Evolutionary conservation across 2,113 vertebrate species (phyloP).

Genomic region (Mobula birostris): DNA sequence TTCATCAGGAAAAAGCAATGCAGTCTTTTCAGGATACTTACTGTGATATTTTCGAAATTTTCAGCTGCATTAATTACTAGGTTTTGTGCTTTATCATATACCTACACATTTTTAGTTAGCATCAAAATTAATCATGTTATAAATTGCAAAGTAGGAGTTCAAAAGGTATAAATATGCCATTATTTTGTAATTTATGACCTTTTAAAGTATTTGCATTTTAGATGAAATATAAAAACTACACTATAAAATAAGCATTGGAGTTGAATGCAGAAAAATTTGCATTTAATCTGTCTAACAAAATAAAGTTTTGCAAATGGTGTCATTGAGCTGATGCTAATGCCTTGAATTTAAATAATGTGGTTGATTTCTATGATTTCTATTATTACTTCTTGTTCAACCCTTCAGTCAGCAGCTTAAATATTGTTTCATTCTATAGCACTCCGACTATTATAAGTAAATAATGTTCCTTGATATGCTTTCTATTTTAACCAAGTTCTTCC

Average conservation of each 20-base stretch:
- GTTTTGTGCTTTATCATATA: background rate
- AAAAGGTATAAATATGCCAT: background rate
- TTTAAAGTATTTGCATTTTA: constrained; percentile 11
- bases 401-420: background rate
- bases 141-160: background rate
- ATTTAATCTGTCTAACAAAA: background rate
- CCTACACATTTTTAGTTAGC: background rate
- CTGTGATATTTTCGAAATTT: too few species aligned
- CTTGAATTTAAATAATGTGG: too few species aligned
- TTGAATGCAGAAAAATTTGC: background rate
- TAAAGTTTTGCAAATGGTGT: background rate
- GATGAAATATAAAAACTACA: background rate
- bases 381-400: background rate
- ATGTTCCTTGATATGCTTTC: background rate
- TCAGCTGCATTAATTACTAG: background rate
- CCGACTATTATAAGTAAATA: background rate
- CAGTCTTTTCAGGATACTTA: too few species aligned
- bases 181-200: too few species aligned
- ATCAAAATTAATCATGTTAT: background rate
- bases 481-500: background rate
- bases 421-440: background rate
- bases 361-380: background rate
- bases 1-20: background rate
- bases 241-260: background rate
- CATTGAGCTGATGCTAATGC: background rate